Conservation (phyloP, 2,797 vertebrate species). For the Chiloscyllium punctatum region DNA sequence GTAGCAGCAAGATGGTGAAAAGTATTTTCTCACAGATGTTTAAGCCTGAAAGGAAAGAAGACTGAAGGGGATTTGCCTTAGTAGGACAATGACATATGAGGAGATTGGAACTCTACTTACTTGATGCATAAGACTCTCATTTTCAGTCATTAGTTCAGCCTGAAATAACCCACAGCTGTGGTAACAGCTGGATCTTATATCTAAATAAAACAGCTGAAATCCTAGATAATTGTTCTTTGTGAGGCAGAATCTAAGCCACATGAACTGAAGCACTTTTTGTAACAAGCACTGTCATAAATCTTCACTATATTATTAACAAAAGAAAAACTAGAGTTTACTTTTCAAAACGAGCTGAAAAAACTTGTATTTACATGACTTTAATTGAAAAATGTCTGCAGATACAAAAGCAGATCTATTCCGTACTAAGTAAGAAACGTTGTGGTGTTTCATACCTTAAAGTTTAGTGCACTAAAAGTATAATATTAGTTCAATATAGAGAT, state of each 20-base stretch:
- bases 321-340: background rate
- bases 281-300: slow-evolving; percentile 3
- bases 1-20: slow-evolving; percentile 15
- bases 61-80: slow-evolving; percentile 25
- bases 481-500: background rate
- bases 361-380: background rate
- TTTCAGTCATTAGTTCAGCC: slow-evolving; percentile 38
- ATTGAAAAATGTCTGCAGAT: background rate
- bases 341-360: background rate
- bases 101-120: slow-evolving; percentile 20
- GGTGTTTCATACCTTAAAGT: background rate
- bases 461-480: background rate
- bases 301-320: slow-evolving; percentile 27
- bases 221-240: slow-evolving; percentile 36
- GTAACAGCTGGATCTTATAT: slow-evolving; percentile 40
- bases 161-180: slow-evolving; percentile 43
- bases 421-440: background rate
- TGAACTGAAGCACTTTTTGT: slow-evolving; percentile 35
- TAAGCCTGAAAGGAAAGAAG: slow-evolving; percentile 27
- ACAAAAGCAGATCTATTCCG: background rate
- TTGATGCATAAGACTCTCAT: slow-evolving; percentile 33
- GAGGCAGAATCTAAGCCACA: slow-evolving; percentile 41
- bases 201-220: slow-evolving; percentile 43
- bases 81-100: slow-evolving; percentile 8
- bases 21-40: slow-evolving; percentile 25